Evolutionary conservation across 2,113 vertebrate genomes (phyloP), one percentile per base, ranked within the genome.

Genomic region (Eurypyga helias): DNA sequence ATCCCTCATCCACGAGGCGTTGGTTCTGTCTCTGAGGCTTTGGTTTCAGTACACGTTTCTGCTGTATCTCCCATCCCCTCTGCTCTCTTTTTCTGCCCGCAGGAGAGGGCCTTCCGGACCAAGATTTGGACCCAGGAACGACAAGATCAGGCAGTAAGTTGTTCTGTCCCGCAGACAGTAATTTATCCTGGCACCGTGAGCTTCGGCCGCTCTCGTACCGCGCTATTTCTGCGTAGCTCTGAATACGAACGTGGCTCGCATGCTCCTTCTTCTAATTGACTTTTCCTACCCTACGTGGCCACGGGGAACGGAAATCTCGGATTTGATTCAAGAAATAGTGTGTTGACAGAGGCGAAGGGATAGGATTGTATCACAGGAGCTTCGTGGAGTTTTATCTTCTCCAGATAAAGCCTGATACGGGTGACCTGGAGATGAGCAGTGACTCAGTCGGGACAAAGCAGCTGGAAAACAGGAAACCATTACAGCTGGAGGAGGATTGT

Each of bases 141-240:
- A 99, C 96, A 99, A 99, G 98, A 98, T 99, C 96, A 99, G 99
- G 96, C 99, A 99, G 99, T 99, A 98, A 99, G 99, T 99, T 95
- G 73, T 21, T 90, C 71, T 80, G 49, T 92, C 80, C 43, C 41
- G 41, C 45, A 76, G 46, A 49, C 67, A 48, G 31, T 41, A 12
- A 33, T 75, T 86, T 76, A 25, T 77, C n/a, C 29, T 38, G 78
- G 13, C 41, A 14, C 65, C n/a, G 28, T 13, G 16, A 69, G n/a
- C 34, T 73, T n/a, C 55, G 45, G 51, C 19, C 91, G 45, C 46
- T 83, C 43, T 46, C 28, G 69, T 73, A 28, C 14, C 5, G 8
- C 24, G 34, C 14, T 20, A 7, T 57, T 81, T 70, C 34, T 83
- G 12, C 45, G 29, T 82, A 58, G 71, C 26, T 77, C 38, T 20